Evolutionary conservation across 1,140 invertebrate genomes (phyloP), one percentile per base, ranked within the genome.

Genomic region (Sycobia sp.): DNA sequence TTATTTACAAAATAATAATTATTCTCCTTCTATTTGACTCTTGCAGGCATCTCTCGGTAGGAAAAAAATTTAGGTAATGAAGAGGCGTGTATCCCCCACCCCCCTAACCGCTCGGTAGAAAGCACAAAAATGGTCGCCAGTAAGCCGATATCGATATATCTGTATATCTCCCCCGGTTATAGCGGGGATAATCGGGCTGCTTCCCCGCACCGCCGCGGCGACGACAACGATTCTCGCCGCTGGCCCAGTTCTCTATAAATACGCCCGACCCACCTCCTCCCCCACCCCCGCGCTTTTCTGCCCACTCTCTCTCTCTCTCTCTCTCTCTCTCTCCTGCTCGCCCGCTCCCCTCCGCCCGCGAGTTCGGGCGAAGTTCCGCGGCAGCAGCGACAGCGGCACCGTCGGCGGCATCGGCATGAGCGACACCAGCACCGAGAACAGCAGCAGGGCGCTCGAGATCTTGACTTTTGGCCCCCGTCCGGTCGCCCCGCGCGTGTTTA

Each of bases 181-280:
- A 70, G 67, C n/a, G n/a, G n/a, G n/a, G n/a, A n/a, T n/a, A n/a
- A n/a, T n/a, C n/a, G n/a, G 29, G 29, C 29, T 4, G 29, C n/a
- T n/a, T n/a, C n/a, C n/a, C n/a, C n/a, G n/a, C n/a, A n/a, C 29
- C 29, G 29, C 29, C 29, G 29, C 29, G 29, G 5, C 4, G 29
- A 32, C 4, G 29, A 4, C 29, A n/a, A n/a, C n/a, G n/a, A n/a
- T n/a, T 4, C 29, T 11, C 29, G 71, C 72, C 69, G 69, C 67
- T 76, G 77, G 60, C 73, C 77, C 67, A 79, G 76, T 79, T 81
- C 71, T 76, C 79, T 80, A 81, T 73, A 78, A 74, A 79, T 43
- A 51, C 60, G 20, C 62, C 55, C 62, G 67, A 68, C 70, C 71
- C 5, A 32, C 5, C 70, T 64, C 68, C 64, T 68, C 70, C 68